Base-by-base conservation (phyloP, 2,888 invertebrate genomes). In the Sphinx pinastri region DNA sequence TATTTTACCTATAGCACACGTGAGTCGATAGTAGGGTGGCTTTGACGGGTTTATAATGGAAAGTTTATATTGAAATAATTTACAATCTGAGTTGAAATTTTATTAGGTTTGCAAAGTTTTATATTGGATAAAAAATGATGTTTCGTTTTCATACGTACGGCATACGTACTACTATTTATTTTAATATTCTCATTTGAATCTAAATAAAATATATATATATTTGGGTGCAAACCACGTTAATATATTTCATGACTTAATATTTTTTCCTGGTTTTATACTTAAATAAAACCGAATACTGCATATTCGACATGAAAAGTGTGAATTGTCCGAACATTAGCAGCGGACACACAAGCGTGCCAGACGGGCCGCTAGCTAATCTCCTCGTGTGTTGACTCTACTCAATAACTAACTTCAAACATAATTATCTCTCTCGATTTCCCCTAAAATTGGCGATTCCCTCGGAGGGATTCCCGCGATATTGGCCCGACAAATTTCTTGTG, bases 401-500 rank as follows among this genome's bases (percentile, higher is more conserved):
- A 90, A 93, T 94, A 92, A 92, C 92, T 92, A 90, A 92, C 93
- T 92, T 89, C 93, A 93, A 94, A 94, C 92, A 94, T 94, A 93
- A 94, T 94, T 94, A 94, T 93, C 91, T 88, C 86, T 87, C 86
- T 89, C 90, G 90, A 92, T 92, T 92, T 92, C 88, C 92, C 90
- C 91, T 85, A 88, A 91, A 92, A 90, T 91, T 91, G 91, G 87
- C 86, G 90, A 87, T 87, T 84, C 91, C 88, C 90, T 86, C 88
- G 74, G 83, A 87, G 90, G 88, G 87, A 87, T 83, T 84, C 83
- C 84, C 86, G 81, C 86, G 82, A 89, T 90, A 91, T 90, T 88
- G 89, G 83, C 82, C 77, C 85, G 85, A 85, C 88, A 92, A 92
- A 93, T 94, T 92, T 93, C 93, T 93, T 93, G 88, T 89, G 91